phyloP scores from a whole-genome alignment of 2,888 invertebrate genomes.

The Cataglyphis altisquamis region DNA sequence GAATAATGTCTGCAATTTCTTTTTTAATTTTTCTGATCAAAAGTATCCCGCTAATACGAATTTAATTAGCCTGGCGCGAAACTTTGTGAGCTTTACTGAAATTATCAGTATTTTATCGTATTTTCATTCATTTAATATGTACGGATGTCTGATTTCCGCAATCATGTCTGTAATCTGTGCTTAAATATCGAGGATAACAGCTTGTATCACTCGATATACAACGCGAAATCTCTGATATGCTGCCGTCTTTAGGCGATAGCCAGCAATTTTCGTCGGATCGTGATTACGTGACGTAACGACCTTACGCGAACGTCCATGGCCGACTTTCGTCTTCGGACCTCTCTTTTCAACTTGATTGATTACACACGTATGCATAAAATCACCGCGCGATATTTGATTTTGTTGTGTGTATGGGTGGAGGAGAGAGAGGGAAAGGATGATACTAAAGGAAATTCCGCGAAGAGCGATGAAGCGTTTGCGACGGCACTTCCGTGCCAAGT shows the following conservation, averaged over 20 bases:
- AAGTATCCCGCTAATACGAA: neutral
- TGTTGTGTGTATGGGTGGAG: no score
- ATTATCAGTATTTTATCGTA: neutral
- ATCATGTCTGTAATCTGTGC: neutral
- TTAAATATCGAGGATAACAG: neutral
- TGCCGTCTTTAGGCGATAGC: slow-evolving; percentile 43
- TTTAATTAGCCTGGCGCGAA: neutral
- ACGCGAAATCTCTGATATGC: slow-evolving; percentile 6
- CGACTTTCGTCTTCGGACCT: slow-evolving; percentile 58
- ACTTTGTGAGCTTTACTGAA: neutral
- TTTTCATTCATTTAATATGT: neutral
- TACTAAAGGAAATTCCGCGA: neutral
- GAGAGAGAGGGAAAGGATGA: neutral
- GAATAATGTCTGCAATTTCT: neutral
- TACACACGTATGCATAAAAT: slow-evolving; percentile 20
- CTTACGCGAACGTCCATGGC: slow-evolving; percentile 63
- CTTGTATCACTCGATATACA: neutral
- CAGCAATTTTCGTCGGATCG: slow-evolving; percentile 53
- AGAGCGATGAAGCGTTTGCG: neutral
- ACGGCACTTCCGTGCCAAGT: slow-evolving; percentile 27
- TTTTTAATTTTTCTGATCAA: slow-evolving; percentile 3
- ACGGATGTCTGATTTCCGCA: neutral
- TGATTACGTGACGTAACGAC: slow-evolving; percentile 58
- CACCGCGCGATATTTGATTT: slow-evolving; percentile 3
- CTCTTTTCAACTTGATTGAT: neutral